These are phyloP conservation scores for Argyresthia albistria DNA, from an alignment of 2,888 invertebrate genomes.

Conservation along the genomic window DNA sequence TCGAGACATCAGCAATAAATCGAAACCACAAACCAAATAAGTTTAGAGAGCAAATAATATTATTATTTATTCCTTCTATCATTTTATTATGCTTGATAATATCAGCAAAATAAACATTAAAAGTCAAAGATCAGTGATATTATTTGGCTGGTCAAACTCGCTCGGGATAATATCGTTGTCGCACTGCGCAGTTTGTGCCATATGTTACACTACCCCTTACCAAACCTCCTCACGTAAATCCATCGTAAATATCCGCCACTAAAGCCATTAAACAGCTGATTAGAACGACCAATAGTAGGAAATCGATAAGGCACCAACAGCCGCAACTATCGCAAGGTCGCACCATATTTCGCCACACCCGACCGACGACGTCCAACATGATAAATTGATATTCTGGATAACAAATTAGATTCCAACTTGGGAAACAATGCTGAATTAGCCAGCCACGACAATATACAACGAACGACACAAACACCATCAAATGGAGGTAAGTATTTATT, in stretches of 20 bases:
- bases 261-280: background rate
- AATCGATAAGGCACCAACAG: conserved; percentile 20
- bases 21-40: no score
- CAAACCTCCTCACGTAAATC: background rate
- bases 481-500: no score
- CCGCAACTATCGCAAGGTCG: conserved; percentile 19
- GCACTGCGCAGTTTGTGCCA: background rate
- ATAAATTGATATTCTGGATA: conserved; percentile 10
- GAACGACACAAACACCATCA: no score
- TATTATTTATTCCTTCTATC: no score
- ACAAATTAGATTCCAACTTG: background rate
- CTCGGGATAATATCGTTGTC: no score
- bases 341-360: conserved; percentile 17
- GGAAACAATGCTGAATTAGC: background rate
- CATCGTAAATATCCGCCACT: no score
- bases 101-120: no score
- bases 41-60: no score
- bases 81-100: no score
- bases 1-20: no score
- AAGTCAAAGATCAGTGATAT: conserved; percentile 2
- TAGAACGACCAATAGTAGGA: conserved; percentile 11
- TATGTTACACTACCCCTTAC: background rate
- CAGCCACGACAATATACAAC: no score
- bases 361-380: conserved; percentile 1
- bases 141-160: background rate